Base-by-base conservation (phyloP, 92 coral and sea anemone species). In the Metridium senile region DNA sequence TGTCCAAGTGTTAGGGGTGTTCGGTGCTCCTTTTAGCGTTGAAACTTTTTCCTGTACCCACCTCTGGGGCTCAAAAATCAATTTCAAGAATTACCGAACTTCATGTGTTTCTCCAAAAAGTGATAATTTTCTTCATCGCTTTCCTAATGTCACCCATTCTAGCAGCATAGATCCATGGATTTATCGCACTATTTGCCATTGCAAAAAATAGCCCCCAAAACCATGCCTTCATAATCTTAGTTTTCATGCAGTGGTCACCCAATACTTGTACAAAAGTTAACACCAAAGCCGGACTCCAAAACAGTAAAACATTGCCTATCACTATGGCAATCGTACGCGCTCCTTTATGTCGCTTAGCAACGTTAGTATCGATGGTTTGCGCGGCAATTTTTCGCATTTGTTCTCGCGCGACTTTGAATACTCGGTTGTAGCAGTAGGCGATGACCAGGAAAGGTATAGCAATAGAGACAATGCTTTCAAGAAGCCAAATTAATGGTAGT, bases 241-340 rank as follows among this genome's bases (percentile, higher is more conserved):
- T 77, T 65, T 65, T 66, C 43, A 66, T 17, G 23, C 82, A 77
- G 17, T 29, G 13, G 49, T 53, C 66, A n/a, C 62, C 71, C 49
- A 65, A 16, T 9, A 77, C 27, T 35, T 77, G 82, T 9, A 77
- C 63, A 21, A 77, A 8, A 1, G 82, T 25, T 29, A 77, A 65
- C 11, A 77, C 67, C 16, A 77, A 66, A 9, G 49, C 74, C 1
- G 82, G 82, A 52, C 33, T 28, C 82, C 82, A 77, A 19, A 77
- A 77, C n/a, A 77, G 22, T 51, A 77, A 54, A 27, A 77, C 82
- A 11, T 65, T 18, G 21, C 82, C 82, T 51, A 77, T 77, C 21
- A 77, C 74, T 47, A 77, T 77, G 29, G 65, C 82, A 77, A 77
- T 66, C 33, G 82, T 77, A 45, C 74, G 63, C 30, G 82, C 82